Evolutionary conservation across 2,113 vertebrate genomes (phyloP), one percentile per base, ranked within the genome.

Genomic region (Pipra filicauda): DNA sequence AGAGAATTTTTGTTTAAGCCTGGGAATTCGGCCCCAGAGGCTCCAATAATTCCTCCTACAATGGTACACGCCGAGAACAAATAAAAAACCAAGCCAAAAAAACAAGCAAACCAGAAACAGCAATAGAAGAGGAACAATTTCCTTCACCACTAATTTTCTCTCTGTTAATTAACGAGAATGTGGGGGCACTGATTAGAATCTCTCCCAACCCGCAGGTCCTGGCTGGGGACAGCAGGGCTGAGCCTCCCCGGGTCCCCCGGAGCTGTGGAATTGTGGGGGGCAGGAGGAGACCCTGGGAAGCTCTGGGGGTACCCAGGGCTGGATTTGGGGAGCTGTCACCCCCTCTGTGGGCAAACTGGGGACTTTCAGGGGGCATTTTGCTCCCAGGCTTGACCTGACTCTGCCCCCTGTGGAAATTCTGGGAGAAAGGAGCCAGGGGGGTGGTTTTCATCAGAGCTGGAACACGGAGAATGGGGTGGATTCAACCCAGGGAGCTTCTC

Each of bases 111-210:
- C 28, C 74, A 41, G 70, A 41, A 91, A 26, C 9, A 43, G 85
- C 94, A 20, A 17, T 54, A 31, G 6, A 41, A 86, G 83, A 83
- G 67, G 71, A 93, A 46, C 88, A 75, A 83, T 82, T 79, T 79
- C 57, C 75, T 71, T 59, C 31, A 64, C 89, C 89, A 17, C 95
- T 95, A 87, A 95, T 95, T 92, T 93, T 62, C 64, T 74, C 64
- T 33, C 31, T 77, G 86, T 76, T 92, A 86, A 94, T 96, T 77
- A 91, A 23, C 8, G 16, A 69, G 80, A 46, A 49, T 8, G n/a
- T 21, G 59, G 82, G 93, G 89, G 66, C 76, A 55, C 64, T 72
- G 80, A 89, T 70, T 66, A 31, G 30, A 72, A 77, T 41, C 69
- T 84, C 65, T 33, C 76, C 84, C 30, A 77, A 89, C 24, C 89